Conservation (phyloP, 2,888 invertebrate genomes). For the Fragum fragum region DNA sequence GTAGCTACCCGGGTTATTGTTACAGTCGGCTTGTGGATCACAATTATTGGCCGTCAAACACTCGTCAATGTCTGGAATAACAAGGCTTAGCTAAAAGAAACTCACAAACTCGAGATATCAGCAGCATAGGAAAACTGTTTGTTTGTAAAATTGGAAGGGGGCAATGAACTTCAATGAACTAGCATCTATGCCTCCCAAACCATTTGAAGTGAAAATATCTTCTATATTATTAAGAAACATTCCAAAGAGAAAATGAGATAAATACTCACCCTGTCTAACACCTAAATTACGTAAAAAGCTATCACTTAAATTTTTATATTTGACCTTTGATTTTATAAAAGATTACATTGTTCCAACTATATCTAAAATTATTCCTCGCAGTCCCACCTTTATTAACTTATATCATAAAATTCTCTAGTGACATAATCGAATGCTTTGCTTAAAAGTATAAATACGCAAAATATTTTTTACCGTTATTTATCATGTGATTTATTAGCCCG, state of each 20-base stretch:
- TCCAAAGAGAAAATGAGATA: conserved; percentile 27
- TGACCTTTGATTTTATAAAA: conserved; percentile 28
- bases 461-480: conserved; percentile 24
- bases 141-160: too few relatives aligned
- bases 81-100: too few relatives aligned
- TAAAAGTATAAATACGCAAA: conserved; percentile 39
- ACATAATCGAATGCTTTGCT: conserved; percentile 46
- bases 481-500: conserved; percentile 25
- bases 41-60: too few relatives aligned
- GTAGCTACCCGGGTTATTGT: too few relatives aligned
- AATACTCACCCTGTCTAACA: conserved; percentile 29
- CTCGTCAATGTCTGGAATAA: too few relatives aligned
- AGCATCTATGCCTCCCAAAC: neutral
- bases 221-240: too few relatives aligned
- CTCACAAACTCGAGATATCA: too few relatives aligned
- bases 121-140: too few relatives aligned
- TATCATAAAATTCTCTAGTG: conserved; percentile 37
- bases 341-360: conserved; percentile 39
- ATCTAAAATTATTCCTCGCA: conserved; percentile 35
- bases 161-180: too few relatives aligned
- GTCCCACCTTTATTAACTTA: conserved; percentile 35
- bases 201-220: conserved; percentile 6
- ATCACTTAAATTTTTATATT: conserved; percentile 19
- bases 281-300: conserved; percentile 20
- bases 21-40: too few relatives aligned